Percentiles rank a stretch among this genome's conserved stretches.
These are phyloP conservation scores for Cyrtodaria siliqua DNA, from an alignment of 2,888 invertebrate species.

Conservation along the genomic window DNA sequence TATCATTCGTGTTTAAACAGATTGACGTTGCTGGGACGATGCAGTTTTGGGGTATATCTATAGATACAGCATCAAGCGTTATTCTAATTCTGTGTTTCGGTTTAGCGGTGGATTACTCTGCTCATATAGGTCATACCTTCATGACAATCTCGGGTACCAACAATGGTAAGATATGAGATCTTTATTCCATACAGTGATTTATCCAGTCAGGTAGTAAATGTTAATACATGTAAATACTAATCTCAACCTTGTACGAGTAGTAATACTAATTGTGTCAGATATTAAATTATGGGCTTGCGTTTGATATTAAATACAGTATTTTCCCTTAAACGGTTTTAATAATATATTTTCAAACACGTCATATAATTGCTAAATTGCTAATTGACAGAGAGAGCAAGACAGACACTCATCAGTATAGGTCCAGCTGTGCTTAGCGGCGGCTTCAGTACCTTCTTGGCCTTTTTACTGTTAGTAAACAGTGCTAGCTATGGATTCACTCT, in stretches of 20 bases:
- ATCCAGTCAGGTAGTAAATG: too few species aligned
- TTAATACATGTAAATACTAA: too few species aligned
- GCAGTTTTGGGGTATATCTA: conserved; percentile 91
- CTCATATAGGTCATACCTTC: conserved; percentile 91
- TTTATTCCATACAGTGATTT: not conserved
- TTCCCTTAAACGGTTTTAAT: too few species aligned
- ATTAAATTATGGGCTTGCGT: too few species aligned
- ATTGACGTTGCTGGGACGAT: conserved; percentile 87
- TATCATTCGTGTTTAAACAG: conserved; percentile 56
- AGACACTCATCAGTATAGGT: conserved; percentile 91
- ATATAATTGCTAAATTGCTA: too few species aligned
- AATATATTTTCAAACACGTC: too few species aligned
- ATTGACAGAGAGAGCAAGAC: conserved; percentile 83
- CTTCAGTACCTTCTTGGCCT: conserved; percentile 91
- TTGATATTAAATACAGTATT: too few species aligned
- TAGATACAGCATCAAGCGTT: conserved; percentile 93
- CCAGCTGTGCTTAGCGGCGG: conserved; percentile 93
- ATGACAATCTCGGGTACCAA: conserved; percentile 88
- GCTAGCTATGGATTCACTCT: conserved; percentile 92
- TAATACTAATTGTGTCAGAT: too few species aligned
- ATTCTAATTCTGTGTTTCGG: conserved; percentile 93
- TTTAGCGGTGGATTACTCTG: conserved; percentile 93
- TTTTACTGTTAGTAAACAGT: conserved; percentile 90
- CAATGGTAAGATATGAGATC: conserved; percentile 79
- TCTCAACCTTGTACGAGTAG: too few species aligned